Conservation (phyloP, 2,113 vertebrate genomes). For the Thalassarche chlororhynchos region DNA sequence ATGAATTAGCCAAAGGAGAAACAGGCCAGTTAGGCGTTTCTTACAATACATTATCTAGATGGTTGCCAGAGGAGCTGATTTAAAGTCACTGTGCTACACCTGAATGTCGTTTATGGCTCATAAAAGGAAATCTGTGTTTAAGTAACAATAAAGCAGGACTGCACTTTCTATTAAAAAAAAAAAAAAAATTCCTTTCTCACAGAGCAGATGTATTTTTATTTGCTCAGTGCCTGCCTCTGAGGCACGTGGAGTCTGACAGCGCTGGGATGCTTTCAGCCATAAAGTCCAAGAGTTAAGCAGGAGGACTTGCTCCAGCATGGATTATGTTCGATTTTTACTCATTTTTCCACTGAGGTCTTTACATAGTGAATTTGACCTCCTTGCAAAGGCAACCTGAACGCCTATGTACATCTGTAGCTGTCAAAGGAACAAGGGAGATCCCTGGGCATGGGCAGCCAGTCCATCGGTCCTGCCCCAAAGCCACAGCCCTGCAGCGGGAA, state of each 20-base stretch:
- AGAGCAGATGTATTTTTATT: conserved; percentile 1
- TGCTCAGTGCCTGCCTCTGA: neutral
- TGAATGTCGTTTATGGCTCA: neutral
- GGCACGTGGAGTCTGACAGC: neutral
- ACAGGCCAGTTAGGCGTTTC: neutral
- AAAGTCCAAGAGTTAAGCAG: neutral
- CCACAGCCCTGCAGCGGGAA: neutral
- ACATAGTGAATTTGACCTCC: neutral
- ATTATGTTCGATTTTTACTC: neutral
- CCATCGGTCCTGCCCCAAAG: neutral
- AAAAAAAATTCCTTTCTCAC: neutral
- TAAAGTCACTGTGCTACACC: conserved; percentile 27
- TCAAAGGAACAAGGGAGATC: neutral
- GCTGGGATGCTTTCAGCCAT: neutral
- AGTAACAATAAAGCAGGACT: conserved; percentile 37
- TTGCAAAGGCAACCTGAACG: neutral
- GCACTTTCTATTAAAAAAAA: neutral
- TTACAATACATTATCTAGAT: neutral
- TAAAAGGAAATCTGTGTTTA: conserved; percentile 36
- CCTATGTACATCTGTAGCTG: neutral
- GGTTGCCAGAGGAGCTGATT: conserved; percentile 40
- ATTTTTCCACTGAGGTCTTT: neutral
- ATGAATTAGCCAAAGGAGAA: conserved; percentile 25
- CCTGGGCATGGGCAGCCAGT: neutral
- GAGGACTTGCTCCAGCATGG: neutral